Conservation (phyloP, 2,113 vertebrate species). For the Rhinoderma darwinii region DNA sequence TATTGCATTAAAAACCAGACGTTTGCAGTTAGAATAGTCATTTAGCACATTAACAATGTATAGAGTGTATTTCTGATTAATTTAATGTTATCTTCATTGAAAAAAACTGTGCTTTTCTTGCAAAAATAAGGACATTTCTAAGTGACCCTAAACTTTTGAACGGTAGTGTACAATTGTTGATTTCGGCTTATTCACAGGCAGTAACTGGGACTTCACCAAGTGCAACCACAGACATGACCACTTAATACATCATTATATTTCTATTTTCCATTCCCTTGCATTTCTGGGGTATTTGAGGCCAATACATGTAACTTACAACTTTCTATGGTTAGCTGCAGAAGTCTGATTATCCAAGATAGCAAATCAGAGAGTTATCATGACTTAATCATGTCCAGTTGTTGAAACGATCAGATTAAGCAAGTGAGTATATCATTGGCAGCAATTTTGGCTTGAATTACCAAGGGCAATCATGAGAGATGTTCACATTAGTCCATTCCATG, state of each 20-base stretch:
- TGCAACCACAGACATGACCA: neutral
- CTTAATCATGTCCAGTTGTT: slow-evolving; percentile 48
- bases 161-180: too few relatives aligned
- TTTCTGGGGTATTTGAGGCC: slow-evolving; percentile 36
- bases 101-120: too few relatives aligned
- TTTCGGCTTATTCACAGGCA: neutral
- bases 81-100: too few relatives aligned
- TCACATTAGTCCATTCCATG: slow-evolving; percentile 4
- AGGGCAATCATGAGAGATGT: slow-evolving; percentile 21
- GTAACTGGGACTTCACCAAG: neutral
- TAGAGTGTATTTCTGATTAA: too few relatives aligned
- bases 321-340: slow-evolving; percentile 49
- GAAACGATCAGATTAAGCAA: slow-evolving; percentile 28
- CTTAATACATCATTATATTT: neutral
- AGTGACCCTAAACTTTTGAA: too few relatives aligned
- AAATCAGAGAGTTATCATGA: slow-evolving; percentile 34
- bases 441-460: slow-evolving; percentile 43
- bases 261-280: neutral
- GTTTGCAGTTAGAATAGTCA: too few relatives aligned
- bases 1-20: too few relatives aligned
- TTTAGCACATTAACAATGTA: too few relatives aligned
- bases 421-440: slow-evolving; percentile 38
- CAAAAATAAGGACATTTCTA: too few relatives aligned
- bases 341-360: slow-evolving; percentile 44
- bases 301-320: slow-evolving; percentile 23